These are phyloP conservation scores for Coranthus polyacanthus DNA, from an alignment of 2,797 vertebrate species.

Conservation along the genomic window DNA sequence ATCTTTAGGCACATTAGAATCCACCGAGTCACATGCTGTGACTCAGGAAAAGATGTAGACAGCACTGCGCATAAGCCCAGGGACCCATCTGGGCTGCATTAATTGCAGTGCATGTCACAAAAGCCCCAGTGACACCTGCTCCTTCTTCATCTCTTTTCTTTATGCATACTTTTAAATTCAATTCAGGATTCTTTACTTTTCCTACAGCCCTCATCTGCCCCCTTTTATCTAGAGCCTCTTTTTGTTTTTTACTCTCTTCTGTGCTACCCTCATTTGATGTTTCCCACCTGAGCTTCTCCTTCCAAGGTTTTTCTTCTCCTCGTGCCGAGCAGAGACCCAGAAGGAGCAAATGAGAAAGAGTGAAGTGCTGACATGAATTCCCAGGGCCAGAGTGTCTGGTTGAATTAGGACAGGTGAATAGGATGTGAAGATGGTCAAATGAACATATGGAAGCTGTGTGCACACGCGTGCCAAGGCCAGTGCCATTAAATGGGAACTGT, in stretches of 20 bases:
- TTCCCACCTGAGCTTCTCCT: conserved; percentile 43
- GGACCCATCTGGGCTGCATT: conserved; percentile 51
- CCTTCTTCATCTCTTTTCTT: conserved; percentile 21
- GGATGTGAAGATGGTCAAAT: conserved; percentile 31
- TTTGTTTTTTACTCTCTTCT: conserved; percentile 36
- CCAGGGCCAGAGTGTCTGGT: conserved; percentile 50
- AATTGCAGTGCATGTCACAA: conserved; percentile 47
- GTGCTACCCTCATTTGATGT: conserved; percentile 27
- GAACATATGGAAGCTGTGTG: conserved; percentile 32
- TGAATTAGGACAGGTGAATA: conserved; percentile 54
- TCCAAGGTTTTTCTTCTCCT: conserved; percentile 16
- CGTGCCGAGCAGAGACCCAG: conserved; percentile 24
- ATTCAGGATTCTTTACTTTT: conserved; percentile 26
- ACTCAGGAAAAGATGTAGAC: conserved; percentile 6
- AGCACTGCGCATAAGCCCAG: conserved; percentile 15
- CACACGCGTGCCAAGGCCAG: conserved; percentile 32
- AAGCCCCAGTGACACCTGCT: conserved; percentile 52
- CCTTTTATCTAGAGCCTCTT: conserved; percentile 14
- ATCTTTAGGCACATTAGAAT: conserved; percentile 13
- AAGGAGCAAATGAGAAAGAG: conserved; percentile 40
- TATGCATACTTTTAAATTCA: conserved; percentile 15
- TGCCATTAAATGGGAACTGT: conserved; percentile 47
- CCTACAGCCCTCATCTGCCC: conserved; percentile 21
- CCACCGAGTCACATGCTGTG: conserved; percentile 6
- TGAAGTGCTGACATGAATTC: conserved; percentile 52